Percentiles rank a stretch among this genome's conserved stretches.
These are phyloP conservation scores for Phorcus lineatus DNA, from an alignment of 2,888 invertebrate genomes.

Conservation along the genomic window DNA sequence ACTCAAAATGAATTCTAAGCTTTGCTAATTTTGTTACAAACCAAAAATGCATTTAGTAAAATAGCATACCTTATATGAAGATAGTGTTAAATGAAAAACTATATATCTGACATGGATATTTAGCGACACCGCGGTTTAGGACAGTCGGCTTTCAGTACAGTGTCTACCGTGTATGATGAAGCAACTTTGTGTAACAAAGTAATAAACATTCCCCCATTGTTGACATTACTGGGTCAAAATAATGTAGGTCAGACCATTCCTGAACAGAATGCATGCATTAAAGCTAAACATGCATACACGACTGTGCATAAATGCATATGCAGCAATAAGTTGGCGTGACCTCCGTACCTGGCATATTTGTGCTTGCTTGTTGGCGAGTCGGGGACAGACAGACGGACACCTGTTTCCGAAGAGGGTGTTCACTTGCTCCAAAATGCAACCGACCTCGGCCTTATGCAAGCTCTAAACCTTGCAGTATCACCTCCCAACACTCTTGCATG, in stretches of 20 bases:
- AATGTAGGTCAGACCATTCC: neutral
- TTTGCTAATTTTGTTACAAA: too few relatives aligned
- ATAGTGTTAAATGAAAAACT: too few relatives aligned
- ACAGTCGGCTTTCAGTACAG: neutral
- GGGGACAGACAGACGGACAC: neutral
- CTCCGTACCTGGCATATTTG: conserved; percentile 23
- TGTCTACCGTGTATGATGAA: neutral
- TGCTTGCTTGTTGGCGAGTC: neutral
- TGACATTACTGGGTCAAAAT: neutral
- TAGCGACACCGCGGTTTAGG: neutral
- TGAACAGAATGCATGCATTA: neutral
- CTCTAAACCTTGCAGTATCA: neutral
- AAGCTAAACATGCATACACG: neutral
- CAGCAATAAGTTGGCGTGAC: conserved; percentile 9
- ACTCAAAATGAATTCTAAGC: too few relatives aligned
- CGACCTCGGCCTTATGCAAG: conserved; percentile 7
- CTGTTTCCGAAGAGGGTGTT: neutral
- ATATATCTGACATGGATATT: too few relatives aligned
- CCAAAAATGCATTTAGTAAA: too few relatives aligned
- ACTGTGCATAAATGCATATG: neutral
- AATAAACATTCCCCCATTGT: neutral
- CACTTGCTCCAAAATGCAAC: conserved; percentile 14
- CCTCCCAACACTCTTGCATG: neutral
- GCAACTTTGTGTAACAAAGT: conserved; percentile 3
- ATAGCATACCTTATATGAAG: too few relatives aligned